phyloP scores from a whole-genome alignment of 2,113 vertebrate genomes.

The Heliornis fulica region DNA sequence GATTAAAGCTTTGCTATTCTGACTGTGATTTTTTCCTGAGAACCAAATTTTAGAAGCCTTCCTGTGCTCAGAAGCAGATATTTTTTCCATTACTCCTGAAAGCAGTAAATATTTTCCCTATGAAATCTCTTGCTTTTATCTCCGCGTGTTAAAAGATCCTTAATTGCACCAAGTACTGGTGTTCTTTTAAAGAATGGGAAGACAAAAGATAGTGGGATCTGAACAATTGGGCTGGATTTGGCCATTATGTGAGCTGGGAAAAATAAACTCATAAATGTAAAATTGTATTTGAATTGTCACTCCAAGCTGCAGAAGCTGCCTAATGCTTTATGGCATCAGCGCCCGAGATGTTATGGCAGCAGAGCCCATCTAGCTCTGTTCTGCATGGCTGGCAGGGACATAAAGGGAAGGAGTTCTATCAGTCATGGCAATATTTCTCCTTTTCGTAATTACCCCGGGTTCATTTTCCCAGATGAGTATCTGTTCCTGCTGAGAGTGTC shows the following conservation, averaged over 20 bases:
- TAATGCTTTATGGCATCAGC: background rate
- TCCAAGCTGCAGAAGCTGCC: background rate
- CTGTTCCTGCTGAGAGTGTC: background rate
- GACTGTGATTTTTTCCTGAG: background rate
- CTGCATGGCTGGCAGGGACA: background rate
- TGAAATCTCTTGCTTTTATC: background rate
- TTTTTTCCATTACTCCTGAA: background rate
- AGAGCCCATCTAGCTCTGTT: background rate
- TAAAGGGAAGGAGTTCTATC: background rate
- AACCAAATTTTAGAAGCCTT: background rate
- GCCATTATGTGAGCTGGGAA: background rate
- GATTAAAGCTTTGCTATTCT: constrained; percentile 36
- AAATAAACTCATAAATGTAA: background rate
- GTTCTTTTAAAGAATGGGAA: background rate
- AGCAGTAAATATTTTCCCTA: background rate
- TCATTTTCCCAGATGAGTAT: background rate
- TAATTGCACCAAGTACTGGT: background rate
- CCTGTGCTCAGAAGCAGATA: background rate
- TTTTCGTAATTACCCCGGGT: background rate
- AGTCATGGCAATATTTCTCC: background rate
- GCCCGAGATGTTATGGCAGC: background rate
- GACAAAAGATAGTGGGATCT: background rate
- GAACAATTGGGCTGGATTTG: background rate
- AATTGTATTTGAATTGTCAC: background rate
- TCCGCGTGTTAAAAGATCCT: background rate